Evolutionary conservation across 1,140 invertebrate species (phyloP).

Genomic region (Drosophila parabipectinata): DNA sequence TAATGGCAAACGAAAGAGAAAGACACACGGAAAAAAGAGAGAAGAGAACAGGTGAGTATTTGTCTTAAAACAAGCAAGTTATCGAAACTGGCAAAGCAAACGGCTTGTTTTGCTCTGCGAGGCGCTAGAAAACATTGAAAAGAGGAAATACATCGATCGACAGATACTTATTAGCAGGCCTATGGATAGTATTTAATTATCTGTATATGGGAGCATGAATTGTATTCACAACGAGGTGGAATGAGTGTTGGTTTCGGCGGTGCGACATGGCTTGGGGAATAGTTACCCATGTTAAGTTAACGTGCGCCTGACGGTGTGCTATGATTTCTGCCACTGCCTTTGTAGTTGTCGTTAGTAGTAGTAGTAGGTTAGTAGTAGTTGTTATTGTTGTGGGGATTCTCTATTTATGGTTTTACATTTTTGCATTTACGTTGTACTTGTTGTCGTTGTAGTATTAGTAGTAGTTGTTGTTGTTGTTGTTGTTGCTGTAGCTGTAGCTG

Average conservation of each 20-base stretch:
- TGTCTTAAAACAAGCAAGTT: conserved; percentile 35
- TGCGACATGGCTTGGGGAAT: conserved; percentile 50
- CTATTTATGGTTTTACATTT: conserved; percentile 61
- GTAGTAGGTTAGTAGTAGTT: neutral
- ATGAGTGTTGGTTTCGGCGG: conserved; percentile 27
- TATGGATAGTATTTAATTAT: conserved; percentile 23
- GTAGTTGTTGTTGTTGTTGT: conserved; percentile 23
- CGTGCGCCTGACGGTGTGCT: conserved; percentile 74
- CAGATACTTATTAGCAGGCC: conserved; percentile 7
- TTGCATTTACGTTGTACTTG: conserved; percentile 48
- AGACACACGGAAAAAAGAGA: conserved; percentile 29
- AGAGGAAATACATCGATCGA: conserved; percentile 44
- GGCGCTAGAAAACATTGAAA: conserved; percentile 45
- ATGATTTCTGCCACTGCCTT: conserved; percentile 58
- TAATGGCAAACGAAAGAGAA: conserved; percentile 36
- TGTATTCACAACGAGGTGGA: neutral
- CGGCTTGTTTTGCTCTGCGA: conserved; percentile 30
- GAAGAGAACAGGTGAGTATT: conserved; percentile 51
- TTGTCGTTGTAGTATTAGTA: conserved; percentile 27
- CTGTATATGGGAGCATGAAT: conserved; percentile 10
- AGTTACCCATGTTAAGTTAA: conserved; percentile 83
- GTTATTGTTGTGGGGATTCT: conserved; percentile 54
- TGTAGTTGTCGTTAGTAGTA: conserved; percentile 48
- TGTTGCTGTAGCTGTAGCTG: conserved; percentile 41
- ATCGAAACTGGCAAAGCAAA: conserved; percentile 31